Conservation (phyloP, 37 sponge, comb jelly and placozoan genomes). For the Axinella damicornis region DNA sequence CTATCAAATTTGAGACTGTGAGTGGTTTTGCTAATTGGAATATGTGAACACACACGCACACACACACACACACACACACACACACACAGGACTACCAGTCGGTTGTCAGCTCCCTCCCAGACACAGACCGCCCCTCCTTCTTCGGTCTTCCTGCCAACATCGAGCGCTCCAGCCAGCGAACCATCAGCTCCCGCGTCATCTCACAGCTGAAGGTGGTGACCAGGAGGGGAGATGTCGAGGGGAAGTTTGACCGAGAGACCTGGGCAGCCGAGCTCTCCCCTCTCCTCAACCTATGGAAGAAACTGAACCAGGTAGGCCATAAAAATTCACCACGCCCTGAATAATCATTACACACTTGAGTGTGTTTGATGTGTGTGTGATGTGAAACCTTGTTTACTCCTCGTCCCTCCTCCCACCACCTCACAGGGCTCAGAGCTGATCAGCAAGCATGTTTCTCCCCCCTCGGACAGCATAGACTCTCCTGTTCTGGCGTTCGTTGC, state of each 20-base stretch:
- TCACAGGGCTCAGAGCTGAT: slow-evolving; percentile 80
- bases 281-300: slow-evolving; percentile 92
- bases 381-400: too few species aligned
- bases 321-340: too few species aligned
- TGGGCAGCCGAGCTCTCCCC: slow-evolving; percentile 86
- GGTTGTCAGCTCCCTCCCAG: slow-evolving; percentile 84
- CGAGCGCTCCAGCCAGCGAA: slow-evolving; percentile 79
- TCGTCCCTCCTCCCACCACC: too few species aligned
- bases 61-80: neutral
- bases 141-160: slow-evolving; percentile 96
- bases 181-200: slow-evolving; percentile 77
- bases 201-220: slow-evolving; percentile 84
- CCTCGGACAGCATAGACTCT: slow-evolving; percentile 55
- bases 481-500: slow-evolving; percentile 80
- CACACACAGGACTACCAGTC: slow-evolving; percentile 77
- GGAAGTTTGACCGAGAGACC: slow-evolving; percentile 84
- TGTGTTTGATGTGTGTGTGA: too few species aligned
- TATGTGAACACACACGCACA: neutral
- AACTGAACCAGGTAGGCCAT: slow-evolving; percentile 88
- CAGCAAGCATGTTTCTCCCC: slow-evolving; percentile 57
- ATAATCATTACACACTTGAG: too few species aligned
- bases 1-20: too few species aligned
- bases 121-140: slow-evolving; percentile 78
- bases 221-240: slow-evolving; percentile 61
- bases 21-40: too few species aligned